phyloP scores from a whole-genome alignment of 2,797 vertebrate species.

The Petrocephalus sullivani region DNA sequence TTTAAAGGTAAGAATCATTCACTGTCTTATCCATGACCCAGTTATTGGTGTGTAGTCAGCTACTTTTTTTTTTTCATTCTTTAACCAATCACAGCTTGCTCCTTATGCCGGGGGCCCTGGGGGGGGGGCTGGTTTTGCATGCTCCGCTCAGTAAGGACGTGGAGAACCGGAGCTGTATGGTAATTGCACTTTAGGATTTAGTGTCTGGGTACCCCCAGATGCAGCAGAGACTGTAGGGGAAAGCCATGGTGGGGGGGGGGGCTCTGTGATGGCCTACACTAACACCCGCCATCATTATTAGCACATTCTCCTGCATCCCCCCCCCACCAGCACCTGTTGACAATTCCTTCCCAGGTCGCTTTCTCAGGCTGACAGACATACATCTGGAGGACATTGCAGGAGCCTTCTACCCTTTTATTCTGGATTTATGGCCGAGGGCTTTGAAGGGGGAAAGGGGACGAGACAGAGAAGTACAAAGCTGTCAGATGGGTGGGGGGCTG shows the following conservation, averaged over 20 bases:
- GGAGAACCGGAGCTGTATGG: slow-evolving; percentile 31
- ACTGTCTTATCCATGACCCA: not conserved
- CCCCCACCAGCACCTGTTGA: slow-evolving; percentile 56
- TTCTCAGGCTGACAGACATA: slow-evolving; percentile 54
- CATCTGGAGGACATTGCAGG: slow-evolving; percentile 63
- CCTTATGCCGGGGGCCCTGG: not conserved
- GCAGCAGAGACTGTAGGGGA: slow-evolving; percentile 39
- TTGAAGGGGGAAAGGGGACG: slow-evolving; percentile 33
- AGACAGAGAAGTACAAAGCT: slow-evolving; percentile 25
- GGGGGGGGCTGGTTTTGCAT: too few relatives aligned
- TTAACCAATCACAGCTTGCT: not conserved
- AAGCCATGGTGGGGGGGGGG: slow-evolving; percentile 27
- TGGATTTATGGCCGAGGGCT: slow-evolving; percentile 51
- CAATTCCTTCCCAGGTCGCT: slow-evolving; percentile 50
- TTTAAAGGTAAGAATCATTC: not conserved
- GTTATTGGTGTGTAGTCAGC: not conserved
- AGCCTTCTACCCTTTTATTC: slow-evolving; percentile 27
- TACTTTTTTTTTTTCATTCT: not conserved
- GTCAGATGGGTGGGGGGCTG: not conserved
- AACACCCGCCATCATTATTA: slow-evolving; percentile 13
- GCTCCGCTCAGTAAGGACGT: not conserved
- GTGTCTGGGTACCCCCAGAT: slow-evolving; percentile 34
- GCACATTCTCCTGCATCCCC: slow-evolving; percentile 20
- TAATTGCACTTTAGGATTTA: slow-evolving; percentile 39
- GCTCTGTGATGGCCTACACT: not conserved